Evolutionary conservation across 2,113 vertebrate genomes (phyloP), one percentile per base, ranked within the genome.

Genomic region (Alces alces): DNA sequence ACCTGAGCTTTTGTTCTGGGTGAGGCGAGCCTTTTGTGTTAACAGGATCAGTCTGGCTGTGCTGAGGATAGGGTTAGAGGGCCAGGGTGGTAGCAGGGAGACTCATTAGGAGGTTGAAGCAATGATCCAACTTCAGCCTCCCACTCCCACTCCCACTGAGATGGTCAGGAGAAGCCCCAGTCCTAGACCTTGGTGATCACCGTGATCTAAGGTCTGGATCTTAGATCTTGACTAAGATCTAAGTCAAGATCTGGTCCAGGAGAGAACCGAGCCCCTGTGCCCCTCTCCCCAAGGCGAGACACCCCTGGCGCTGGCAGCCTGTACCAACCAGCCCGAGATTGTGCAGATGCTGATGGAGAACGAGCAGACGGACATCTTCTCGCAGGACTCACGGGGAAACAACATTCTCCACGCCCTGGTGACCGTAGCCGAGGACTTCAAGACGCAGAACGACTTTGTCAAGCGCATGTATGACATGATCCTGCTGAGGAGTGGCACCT

Each of bases 321-420:
- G 99, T 52, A 99, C 99, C 98, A 99, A 99, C 93, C 99, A 99
- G 80, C 99, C 99, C 0, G 99, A 99, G 93, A 99, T 99, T 0
- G 98, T 99, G 33, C 98, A 99, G 19, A 97, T 99, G 64, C 93
- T 99, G 84, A 99, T 99, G 98, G 99, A 99, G 84, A 99, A 99
- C 0, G 97, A 96, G 89, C 98, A 98, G 73, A 99, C 98, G 0
- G 98, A 99, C 14, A 98, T 99, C 94, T 80, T 97, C 30, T 99
- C 98, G 1, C 99, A 99, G 98, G 99, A 99, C 96, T 99, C 99
- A 3, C 97, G 98, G 80, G 99, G 99, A 70, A 99, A 99, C 97
- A 99, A 99, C 0, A 99, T 99, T 55, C 98, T 99, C 0, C 99
- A 99, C 0, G 99, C 99, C 0, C 92, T 99, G 87, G 99, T 99